These are phyloP conservation scores for Agelastica alni DNA, from an alignment of 2,888 invertebrate genomes.

Conservation along the genomic window DNA sequence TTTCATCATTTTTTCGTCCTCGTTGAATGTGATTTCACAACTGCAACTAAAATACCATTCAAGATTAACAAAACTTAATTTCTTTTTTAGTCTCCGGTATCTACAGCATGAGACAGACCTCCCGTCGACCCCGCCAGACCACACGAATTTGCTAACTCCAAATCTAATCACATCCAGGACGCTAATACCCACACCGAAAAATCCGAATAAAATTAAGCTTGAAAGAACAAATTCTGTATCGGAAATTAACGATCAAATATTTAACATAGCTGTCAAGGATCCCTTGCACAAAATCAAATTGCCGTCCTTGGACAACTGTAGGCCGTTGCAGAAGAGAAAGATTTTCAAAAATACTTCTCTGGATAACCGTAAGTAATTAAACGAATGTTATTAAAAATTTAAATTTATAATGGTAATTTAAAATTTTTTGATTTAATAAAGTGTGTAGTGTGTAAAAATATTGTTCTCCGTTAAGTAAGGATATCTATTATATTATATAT, in stretches of 20 bases:
- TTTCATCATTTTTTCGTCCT: too few species aligned
- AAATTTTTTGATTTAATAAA: too few species aligned
- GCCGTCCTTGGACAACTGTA: conserved; percentile 60
- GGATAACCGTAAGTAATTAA: conserved; percentile 55
- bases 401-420: too few species aligned
- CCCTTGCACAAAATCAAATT: conserved; percentile 57
- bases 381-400: too few species aligned
- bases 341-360: conserved; percentile 52
- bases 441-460: too few species aligned
- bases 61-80: too few species aligned
- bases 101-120: conserved; percentile 61
- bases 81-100: conserved; percentile 64
- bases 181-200: conserved; percentile 21
- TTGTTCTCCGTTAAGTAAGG: too few species aligned
- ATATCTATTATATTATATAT: too few species aligned
- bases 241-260: conserved; percentile 53
- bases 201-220: conserved; percentile 19
- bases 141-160: conserved; percentile 34
- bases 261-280: conserved; percentile 52
- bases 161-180: conserved; percentile 31
- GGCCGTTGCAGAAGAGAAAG: conserved; percentile 58
- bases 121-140: conserved; percentile 40
- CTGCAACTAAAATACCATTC: too few species aligned
- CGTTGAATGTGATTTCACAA: too few species aligned
- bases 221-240: conserved; percentile 48